Base-by-base conservation (phyloP, 2,888 invertebrate genomes). In the Parnassius glacialis region DNA sequence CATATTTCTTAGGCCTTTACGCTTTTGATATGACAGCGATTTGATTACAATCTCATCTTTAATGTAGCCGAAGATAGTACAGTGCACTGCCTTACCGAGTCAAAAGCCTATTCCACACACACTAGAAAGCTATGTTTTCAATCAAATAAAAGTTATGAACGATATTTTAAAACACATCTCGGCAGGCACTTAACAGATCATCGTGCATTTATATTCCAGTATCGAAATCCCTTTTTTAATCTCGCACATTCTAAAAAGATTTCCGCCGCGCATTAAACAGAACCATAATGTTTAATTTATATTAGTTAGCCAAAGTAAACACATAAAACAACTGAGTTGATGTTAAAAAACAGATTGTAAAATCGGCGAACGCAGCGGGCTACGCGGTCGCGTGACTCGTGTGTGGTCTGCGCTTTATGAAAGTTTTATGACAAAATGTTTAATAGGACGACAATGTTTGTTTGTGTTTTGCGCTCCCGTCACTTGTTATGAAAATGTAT, bases 341-440 rank as follows among this genome's bases (percentile, higher is more conserved):
- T 57, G 52, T 54, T 58, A 48, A 57, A 57, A 53, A 43, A 57
- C 62, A 57, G 53, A 62, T 58, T 57, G 57, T 57, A 50, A 58
- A 62, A 62, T 57, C 44, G 50, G 62, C 57, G 58, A 53, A 16
- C 53, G 57, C 57, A 57, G 53, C 62, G 50, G 54, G 54, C 44
- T 34, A 41, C 43, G 60, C 44, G 58, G 48, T 58, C 44, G 62
- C 62, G 62, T 62, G 57, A 42, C 62, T 47, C 62, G 47, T 53
- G 62, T 62, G 62, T 54, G 62, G 62, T 62, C 62, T 13, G 48
- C 41, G 10, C 47, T 52, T 61, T 61, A 61, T 57, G 47, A 50
- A 58, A 58, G 51, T 55, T 61, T 61, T 61, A 61, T 56, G 51
- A 51, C 51, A 44, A 48, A 55, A 59, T 53, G 53, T 58, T 58